Evolutionary conservation across 2,888 invertebrate genomes (phyloP), one percentile per base, ranked within the genome.

Genomic region (Ichneumoninae sp.): DNA sequence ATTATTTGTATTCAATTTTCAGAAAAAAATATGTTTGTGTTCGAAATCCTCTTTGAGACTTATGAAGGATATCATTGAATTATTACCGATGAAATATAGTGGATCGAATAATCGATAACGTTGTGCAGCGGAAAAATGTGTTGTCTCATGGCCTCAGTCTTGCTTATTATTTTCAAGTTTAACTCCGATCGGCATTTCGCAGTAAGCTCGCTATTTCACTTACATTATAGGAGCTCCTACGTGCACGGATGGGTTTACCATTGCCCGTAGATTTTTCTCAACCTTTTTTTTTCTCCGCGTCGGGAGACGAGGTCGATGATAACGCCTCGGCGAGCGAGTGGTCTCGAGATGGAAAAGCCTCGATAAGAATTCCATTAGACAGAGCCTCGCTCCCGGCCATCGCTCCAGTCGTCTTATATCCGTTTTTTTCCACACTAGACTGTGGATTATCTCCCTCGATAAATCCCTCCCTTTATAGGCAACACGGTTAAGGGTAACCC

Each of bases 351-450:
- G 57, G 57, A 57, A 19, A 52, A 52, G 26, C 57, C 26, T 57
- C 57, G 57, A 57, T 57, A 57, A 57, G 57, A 57, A 57, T 57
- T 57, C 57, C 57, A 57, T 57, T 57, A 57, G 57, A 57, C 57
- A 57, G 22, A 22, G 57, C 57, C 57, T 52, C 52, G 22, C 22
- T 26, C 22, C 57, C 22, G 57, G 22, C 57, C 26, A 57, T 57
- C 57, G 22, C 57, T 57, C 57, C 22, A 10, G 57, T 57, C 57
- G 57, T 57, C 57, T 57, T 57, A 57, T 57, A 26, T 57, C 26
- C 57, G 26, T 57, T 57, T 57, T 57, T 52, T 57, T 54, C 22
- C 19, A 8, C 54, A 54, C 54, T 54, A 19, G 54, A 54, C 5
- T 22, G 54, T 54, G 54, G 54, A 54, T 54, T 54, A 22, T 22